Base-by-base conservation (phyloP, 2,797 vertebrate genomes). In the Aphelocoma californica region DNA sequence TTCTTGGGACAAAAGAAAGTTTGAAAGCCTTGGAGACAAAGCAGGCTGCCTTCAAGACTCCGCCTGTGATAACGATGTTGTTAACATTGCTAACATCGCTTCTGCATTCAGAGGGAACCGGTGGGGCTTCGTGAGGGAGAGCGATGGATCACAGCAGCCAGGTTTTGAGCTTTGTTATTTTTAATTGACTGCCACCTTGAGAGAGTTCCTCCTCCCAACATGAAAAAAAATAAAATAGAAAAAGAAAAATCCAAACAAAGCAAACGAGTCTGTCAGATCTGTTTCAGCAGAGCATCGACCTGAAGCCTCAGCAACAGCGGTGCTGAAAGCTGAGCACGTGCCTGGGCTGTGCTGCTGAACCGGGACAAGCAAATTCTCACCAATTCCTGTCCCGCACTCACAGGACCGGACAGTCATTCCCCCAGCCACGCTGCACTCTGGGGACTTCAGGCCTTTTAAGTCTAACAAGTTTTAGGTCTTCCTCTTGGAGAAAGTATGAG, bases 1-100 rank as follows among this genome's bases (percentile, higher is more conserved):
- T 95, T 93, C 80, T 34, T 31, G 71, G 95, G 95, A 92, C 88
- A 88, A 94, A 93, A 84, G 91, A 14, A 96, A 95, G 82, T 95
- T 90, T 64, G 80, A 88, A 94, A 95, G 81, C 80, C 91, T 90
- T 25, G 34, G 91, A 92, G 92, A 93, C 58, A 72, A 80, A 88
- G 7, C 56, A 60, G 75, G 60, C 81, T 87, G 58, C 82, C 62
- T 83, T 83, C 64, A 61, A 79, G 85, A 26, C 60, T 32, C 9
- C 0, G 10, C 6, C 64, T 75, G 78, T 62, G 81, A 29, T 80
- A 89, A 91, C 4, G 2, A 71, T 1, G 14, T 42, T 81, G 90
- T 92, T 78, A 94, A 77, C 92, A 70, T 26, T 45, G 44, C 73
- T 53, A 53, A 91, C 73, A 48, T 88, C 18, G 7, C 50, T 84